phyloP scores from a whole-genome alignment of 2,113 vertebrate species.

The Hippocampus guttulatus region DNA sequence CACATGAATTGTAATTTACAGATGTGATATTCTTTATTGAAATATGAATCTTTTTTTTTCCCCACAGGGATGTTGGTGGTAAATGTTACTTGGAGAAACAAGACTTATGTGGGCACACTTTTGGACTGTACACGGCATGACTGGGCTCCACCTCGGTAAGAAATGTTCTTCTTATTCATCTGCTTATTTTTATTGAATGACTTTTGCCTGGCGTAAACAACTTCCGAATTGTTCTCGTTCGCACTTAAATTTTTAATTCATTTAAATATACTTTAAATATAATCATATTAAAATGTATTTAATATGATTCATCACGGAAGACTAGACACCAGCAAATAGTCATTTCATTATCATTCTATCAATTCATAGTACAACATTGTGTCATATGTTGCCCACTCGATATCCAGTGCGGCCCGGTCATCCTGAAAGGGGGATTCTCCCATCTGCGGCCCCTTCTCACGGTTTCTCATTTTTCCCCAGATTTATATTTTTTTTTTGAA shows the following conservation, averaged over 20 bases:
- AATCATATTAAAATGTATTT: no score
- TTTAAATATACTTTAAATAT: no score
- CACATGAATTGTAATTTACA: background rate
- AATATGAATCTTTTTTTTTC: background rate
- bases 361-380: no score
- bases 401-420: no score
- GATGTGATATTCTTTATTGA: background rate
- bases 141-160: conserved; percentile 96
- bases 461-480: no score
- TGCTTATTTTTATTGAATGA: background rate
- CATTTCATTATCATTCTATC: no score
- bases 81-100: conserved; percentile 98
- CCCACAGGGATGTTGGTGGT: conserved; percentile 94
- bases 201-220: background rate
- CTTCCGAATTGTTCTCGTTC: background rate
- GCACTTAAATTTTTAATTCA: background rate
- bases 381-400: no score
- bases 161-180: background rate
- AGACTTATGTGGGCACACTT: conserved; percentile 94
- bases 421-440: no score
- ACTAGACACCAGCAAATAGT: no score
- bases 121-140: conserved; percentile 96
- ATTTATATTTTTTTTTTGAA: no score
- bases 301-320: no score
- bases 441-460: no score